Percentiles rank a stretch among this genome's conserved stretches.
These are phyloP conservation scores for Prenolepis imparis DNA, from an alignment of 2,888 invertebrate genomes.

Conservation along the genomic window DNA sequence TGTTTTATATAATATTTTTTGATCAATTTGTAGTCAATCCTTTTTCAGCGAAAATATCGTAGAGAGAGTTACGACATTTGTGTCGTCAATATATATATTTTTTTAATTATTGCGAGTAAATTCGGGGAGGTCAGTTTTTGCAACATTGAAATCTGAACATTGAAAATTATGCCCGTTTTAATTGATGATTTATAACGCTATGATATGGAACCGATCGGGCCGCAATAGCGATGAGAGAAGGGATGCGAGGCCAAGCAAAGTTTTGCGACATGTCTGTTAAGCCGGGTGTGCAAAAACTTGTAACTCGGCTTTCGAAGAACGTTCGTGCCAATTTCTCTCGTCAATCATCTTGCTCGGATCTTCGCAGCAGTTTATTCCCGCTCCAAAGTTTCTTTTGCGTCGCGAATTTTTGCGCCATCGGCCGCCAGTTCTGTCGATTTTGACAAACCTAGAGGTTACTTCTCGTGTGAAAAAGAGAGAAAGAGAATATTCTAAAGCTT, in stretches of 20 bases:
- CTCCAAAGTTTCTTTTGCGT: slow-evolving; percentile 49
- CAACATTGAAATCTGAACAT: not conserved
- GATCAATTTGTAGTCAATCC: not conserved
- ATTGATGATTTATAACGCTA: not conserved
- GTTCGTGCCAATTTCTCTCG: slow-evolving; percentile 60
- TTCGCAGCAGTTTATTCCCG: slow-evolving; percentile 1
- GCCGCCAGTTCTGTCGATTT: slow-evolving; percentile 52
- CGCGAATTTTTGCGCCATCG: slow-evolving; percentile 61
- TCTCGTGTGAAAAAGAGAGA: not conserved
- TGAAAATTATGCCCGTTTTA: not conserved
- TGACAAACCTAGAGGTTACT: not conserved
- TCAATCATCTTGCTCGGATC: slow-evolving; percentile 58
- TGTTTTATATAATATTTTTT: not conserved
- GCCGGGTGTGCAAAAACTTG: slow-evolving; percentile 31
- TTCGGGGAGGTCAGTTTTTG: not conserved
- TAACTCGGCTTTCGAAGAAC: slow-evolving; percentile 28
- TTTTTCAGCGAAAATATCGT: not conserved
- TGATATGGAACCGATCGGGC: not conserved
- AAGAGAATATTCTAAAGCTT: not conserved
- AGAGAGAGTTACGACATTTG: not conserved
- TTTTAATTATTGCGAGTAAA: not conserved
- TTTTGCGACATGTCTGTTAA: slow-evolving; percentile 37
- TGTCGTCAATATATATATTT: not conserved
- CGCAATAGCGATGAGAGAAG: not conserved
- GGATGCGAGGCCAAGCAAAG: not conserved